A percentile compares a stretch with the other conserved stretches of the same genome.
Evolutionary conservation across 1,140 invertebrate genomes (phyloP).

Genomic region (Eurytemora carolleeae): DNA sequence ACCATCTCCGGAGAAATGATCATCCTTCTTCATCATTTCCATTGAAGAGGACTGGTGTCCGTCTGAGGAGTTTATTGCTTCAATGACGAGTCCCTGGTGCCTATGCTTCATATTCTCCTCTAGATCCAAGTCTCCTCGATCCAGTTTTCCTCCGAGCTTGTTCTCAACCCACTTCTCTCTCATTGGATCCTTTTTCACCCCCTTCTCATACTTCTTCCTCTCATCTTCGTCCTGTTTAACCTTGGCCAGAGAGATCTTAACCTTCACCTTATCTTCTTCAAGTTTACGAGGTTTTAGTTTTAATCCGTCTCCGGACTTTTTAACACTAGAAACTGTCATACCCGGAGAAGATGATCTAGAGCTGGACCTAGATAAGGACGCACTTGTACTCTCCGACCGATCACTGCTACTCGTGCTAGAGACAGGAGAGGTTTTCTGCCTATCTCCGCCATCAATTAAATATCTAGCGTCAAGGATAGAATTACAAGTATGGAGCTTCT

Average conservation of each 20-base stretch:
- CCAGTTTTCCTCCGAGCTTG: neutral
- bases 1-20: neutral
- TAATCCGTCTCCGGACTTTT: neutral
- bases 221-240: neutral
- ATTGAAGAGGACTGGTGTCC: neutral
- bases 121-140: neutral
- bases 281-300: too few species aligned
- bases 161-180: neutral
- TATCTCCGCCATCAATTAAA: neutral
- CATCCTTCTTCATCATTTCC: neutral
- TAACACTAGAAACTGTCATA: neutral
- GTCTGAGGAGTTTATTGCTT: neutral
- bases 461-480: conserved; percentile 13
- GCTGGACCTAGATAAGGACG: neutral
- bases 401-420: neutral
- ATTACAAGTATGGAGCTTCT: conserved; percentile 13
- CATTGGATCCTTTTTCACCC: neutral
- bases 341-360: neutral
- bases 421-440: neutral
- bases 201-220: neutral
- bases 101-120: neutral
- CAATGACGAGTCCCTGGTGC: neutral
- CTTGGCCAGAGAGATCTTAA: neutral
- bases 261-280: neutral
- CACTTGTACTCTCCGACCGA: neutral